Conservation (phyloP, 2,113 vertebrate species). For the Suncus etruscus region DNA sequence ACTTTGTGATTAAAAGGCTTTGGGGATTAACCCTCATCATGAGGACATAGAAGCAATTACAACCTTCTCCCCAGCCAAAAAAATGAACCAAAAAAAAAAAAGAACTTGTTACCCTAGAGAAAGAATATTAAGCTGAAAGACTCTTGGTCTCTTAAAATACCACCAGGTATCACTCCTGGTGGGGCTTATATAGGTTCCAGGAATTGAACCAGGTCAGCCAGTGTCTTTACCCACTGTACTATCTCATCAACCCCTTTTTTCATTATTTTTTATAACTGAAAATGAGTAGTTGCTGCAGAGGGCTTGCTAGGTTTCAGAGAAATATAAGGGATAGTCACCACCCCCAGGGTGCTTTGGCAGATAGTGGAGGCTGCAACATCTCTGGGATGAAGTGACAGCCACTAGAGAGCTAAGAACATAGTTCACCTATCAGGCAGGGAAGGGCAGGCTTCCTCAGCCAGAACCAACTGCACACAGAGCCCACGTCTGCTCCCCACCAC, state of each 20-base stretch:
- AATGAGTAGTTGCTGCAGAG: background rate
- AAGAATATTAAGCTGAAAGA: background rate
- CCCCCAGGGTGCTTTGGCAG: background rate
- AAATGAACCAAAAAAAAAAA: background rate
- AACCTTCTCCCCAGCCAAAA: background rate
- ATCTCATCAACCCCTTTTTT: background rate
- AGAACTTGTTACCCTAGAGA: background rate
- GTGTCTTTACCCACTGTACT: no score
- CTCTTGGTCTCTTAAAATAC: no score
- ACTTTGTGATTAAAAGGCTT: slow-evolving; percentile 30
- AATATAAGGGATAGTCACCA: no score
- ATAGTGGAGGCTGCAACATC: background rate
- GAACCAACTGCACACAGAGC: background rate
- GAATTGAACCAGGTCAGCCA: no score
- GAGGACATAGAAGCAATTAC: background rate
- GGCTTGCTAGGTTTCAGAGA: background rate
- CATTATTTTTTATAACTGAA: slow-evolving; percentile 9
- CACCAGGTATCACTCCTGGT: no score
- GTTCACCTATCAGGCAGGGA: background rate
- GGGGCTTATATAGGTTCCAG: no score
- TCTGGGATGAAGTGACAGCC: background rate
- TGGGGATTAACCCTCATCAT: slow-evolving; percentile 13
- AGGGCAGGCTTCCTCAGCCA: background rate
- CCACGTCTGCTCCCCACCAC: background rate
- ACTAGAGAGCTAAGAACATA: background rate